A percentile compares a stretch with the other conserved stretches of the same genome.
These are phyloP conservation scores for Zootermopsis nevadensis DNA, from an alignment of 2,888 invertebrate genomes.

Conservation along the genomic window DNA sequence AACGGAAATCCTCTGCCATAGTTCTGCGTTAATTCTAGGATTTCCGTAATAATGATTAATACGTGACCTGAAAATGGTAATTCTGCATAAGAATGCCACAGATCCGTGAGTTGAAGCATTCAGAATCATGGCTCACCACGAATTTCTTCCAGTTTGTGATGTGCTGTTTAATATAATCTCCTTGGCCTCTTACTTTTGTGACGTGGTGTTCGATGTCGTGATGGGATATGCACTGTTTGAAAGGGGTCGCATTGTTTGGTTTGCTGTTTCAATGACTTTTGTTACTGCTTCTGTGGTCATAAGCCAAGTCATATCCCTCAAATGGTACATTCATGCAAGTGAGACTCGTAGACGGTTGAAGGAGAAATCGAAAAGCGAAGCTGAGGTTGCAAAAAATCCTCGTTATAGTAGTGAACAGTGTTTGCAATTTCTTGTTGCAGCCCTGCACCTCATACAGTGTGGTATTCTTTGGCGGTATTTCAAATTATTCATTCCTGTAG, in stretches of 20 bases:
- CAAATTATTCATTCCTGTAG: constrained; percentile 84
- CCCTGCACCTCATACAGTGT: constrained; percentile 62
- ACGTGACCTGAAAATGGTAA: constrained; percentile 9
- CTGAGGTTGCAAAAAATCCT: constrained; percentile 43
- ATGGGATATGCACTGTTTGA: constrained; percentile 86
- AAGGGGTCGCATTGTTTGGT: constrained; percentile 73
- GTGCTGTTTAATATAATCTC: constrained; percentile 92
- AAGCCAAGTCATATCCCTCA: constrained; percentile 80
- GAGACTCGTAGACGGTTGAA: constrained; percentile 52
- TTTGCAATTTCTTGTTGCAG: constrained; percentile 76
- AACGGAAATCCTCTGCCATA: not conserved
- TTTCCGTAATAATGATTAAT: not conserved
- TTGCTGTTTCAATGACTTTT: constrained; percentile 76
- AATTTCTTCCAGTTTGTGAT: constrained; percentile 92
- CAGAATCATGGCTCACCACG: constrained; percentile 68
- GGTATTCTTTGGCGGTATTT: constrained; percentile 76
- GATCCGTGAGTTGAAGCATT: constrained; percentile 12
- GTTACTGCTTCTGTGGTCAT: constrained; percentile 79
- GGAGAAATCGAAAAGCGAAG: constrained; percentile 53
- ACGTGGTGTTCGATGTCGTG: constrained; percentile 88
- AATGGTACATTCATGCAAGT: constrained; percentile 74
- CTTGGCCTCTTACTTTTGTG: constrained; percentile 89
- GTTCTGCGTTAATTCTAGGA: not conserved
- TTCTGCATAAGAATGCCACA: constrained; percentile 12
- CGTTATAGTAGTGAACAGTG: constrained; percentile 44